phyloP scores from a whole-genome alignment of 2,113 vertebrate species.

The Pterocles orientalis region DNA sequence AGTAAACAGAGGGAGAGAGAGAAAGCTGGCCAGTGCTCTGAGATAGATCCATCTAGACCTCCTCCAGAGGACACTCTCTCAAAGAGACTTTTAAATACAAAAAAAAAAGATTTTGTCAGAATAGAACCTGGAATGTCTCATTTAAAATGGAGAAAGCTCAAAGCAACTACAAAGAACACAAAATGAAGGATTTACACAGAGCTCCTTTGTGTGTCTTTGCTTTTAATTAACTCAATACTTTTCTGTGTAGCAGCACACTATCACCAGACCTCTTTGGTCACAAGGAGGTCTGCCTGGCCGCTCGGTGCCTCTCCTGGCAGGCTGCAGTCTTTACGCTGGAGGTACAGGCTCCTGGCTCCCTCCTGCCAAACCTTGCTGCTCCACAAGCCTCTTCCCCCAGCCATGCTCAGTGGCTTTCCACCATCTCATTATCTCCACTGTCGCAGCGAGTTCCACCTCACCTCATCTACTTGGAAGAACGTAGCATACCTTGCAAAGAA shows the following conservation, averaged over 20 bases:
- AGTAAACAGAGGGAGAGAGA: not conserved
- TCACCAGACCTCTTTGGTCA: not conserved
- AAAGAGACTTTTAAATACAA: not conserved
- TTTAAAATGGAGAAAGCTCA: not conserved
- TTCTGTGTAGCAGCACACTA: not conserved
- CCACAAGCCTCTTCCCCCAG: not conserved
- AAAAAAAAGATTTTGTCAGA: not conserved
- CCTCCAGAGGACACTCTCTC: not conserved
- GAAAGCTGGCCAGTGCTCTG: not conserved
- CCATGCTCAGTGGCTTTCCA: not conserved
- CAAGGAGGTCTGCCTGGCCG: not conserved
- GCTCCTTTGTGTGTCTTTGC: not conserved
- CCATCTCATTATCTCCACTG: not conserved
- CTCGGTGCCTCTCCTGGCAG: not conserved
- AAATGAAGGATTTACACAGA: not conserved
- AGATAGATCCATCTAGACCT: not conserved
- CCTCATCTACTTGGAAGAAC: not conserved
- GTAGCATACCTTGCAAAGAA: not conserved
- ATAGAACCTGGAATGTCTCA: not conserved
- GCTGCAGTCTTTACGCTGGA: not conserved
- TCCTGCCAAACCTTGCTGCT: not conserved
- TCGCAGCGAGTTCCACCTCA: not conserved
- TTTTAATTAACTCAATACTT: not conserved
- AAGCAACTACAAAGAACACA: not conserved
- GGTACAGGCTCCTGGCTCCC: not conserved